Evolutionary conservation across 2,888 invertebrate species (phyloP).

Genomic region (Cloeon dipterum): DNA sequence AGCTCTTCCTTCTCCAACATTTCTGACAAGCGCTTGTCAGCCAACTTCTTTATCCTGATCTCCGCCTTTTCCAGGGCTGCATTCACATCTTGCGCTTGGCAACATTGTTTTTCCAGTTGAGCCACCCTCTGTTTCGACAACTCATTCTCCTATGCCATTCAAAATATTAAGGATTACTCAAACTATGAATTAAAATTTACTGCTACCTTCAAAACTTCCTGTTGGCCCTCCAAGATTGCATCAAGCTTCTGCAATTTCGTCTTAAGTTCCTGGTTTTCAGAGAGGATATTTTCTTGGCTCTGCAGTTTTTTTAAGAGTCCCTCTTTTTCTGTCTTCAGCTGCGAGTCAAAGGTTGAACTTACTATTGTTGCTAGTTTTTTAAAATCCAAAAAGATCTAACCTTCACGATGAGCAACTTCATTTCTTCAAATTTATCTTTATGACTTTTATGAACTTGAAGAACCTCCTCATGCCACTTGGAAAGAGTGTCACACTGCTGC

Average conservation of each 20-base stretch:
- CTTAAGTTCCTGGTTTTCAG: slow-evolving; percentile 7
- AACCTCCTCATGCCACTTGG: slow-evolving; percentile 39
- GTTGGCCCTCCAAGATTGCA: no score
- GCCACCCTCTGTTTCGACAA: slow-evolving; percentile 5
- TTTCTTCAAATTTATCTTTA: slow-evolving; percentile 40
- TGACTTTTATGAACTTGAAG: slow-evolving; percentile 33
- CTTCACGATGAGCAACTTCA: slow-evolving; percentile 26
- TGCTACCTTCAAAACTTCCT: no score
- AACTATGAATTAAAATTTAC: neutral
- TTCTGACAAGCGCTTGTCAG: neutral
- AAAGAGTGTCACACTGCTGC: slow-evolving; percentile 34
- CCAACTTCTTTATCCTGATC: neutral
- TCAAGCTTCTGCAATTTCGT: no score
- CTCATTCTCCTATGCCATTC: slow-evolving; percentile 3
- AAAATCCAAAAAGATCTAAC: slow-evolving; percentile 8
- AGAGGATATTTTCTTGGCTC: neutral
- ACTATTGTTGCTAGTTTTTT: neutral
- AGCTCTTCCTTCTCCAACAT: neutral
- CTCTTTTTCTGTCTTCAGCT: slow-evolving; percentile 14
- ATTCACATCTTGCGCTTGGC: no score
- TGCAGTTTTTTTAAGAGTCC: neutral
- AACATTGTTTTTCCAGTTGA: slow-evolving; percentile 1
- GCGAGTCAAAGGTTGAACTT: slow-evolving; percentile 5
- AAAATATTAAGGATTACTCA: neutral
- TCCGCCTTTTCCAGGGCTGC: slow-evolving; percentile 1